These are phyloP conservation scores for Dolichomitus sp. DNA, from an alignment of 2,888 invertebrate species.

Conservation along the genomic window DNA sequence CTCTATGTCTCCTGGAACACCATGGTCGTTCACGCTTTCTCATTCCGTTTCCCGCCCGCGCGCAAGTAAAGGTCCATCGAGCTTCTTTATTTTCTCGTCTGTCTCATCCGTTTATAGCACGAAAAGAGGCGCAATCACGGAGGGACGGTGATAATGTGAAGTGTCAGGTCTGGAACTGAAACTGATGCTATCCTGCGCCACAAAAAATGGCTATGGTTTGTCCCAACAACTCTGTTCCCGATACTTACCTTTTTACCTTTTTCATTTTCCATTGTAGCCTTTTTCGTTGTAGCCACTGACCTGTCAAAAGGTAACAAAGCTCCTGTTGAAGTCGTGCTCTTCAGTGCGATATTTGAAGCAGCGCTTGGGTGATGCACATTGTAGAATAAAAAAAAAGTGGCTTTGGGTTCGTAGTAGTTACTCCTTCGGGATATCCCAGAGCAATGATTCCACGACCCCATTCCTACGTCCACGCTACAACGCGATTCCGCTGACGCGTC, in stretches of 20 bases:
- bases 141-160: neutral
- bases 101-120: conserved; percentile 4
- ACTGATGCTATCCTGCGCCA: neutral
- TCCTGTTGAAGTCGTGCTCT: neutral
- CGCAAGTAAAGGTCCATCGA: neutral
- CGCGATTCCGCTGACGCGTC: conserved; percentile 70
- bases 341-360: neutral
- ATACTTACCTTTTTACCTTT: neutral
- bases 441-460: conserved; percentile 51
- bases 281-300: neutral
- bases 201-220: neutral
- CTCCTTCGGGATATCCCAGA: conserved; percentile 16
- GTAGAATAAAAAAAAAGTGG: neutral
- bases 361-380: neutral
- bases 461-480: conserved; percentile 48
- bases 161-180: neutral
- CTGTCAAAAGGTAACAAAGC: neutral
- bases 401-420: neutral
- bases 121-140: neutral
- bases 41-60: neutral
- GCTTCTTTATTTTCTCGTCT: conserved; percentile 27
- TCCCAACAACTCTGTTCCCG: neutral
- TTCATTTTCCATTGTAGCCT: neutral
- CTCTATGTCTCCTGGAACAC: neutral
- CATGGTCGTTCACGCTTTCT: neutral